A percentile compares a stretch with the other conserved stretches of the same genome.
These are phyloP conservation scores for Rhinopomastus cyanomelas DNA, from an alignment of 2,113 vertebrate genomes.

Conservation along the genomic window DNA sequence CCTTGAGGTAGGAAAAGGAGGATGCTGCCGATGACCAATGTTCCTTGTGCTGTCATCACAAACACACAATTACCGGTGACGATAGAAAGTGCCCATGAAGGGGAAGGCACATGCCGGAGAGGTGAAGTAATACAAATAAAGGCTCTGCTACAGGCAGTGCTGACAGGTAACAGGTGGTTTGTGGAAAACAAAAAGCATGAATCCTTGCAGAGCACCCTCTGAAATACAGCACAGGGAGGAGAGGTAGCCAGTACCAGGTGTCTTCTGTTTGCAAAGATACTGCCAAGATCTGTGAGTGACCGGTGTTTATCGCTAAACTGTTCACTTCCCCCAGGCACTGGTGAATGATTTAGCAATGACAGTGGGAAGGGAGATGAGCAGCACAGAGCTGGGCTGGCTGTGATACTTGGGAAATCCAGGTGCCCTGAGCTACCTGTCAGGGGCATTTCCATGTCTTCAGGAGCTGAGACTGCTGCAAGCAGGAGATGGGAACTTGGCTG, in stretches of 20 bases:
- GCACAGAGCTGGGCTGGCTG: background rate
- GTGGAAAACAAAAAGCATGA: background rate
- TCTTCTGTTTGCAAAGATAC: background rate
- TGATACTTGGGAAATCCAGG: background rate
- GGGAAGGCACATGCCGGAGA: background rate
- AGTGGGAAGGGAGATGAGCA: background rate
- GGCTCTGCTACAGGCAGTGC: background rate
- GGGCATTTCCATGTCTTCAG: background rate
- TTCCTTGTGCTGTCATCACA: background rate
- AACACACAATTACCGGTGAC: background rate
- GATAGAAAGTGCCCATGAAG: background rate
- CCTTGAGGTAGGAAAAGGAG: constrained; percentile 43
- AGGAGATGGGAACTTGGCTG: background rate
- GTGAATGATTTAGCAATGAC: background rate
- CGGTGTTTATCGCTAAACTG: background rate
- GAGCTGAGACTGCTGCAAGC: background rate
- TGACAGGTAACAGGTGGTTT: background rate
- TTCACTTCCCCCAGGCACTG: background rate
- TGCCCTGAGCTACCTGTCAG: background rate
- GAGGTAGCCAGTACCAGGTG: background rate
- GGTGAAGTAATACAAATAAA: background rate
- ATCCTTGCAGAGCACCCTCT: rapidly evolving
- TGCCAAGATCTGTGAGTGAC: rapidly evolving
- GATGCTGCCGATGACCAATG: background rate
- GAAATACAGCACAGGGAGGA: rapidly evolving